Evolutionary conservation across 2,888 invertebrate genomes (phyloP).

Genomic region (Maniola hyperantus): DNA sequence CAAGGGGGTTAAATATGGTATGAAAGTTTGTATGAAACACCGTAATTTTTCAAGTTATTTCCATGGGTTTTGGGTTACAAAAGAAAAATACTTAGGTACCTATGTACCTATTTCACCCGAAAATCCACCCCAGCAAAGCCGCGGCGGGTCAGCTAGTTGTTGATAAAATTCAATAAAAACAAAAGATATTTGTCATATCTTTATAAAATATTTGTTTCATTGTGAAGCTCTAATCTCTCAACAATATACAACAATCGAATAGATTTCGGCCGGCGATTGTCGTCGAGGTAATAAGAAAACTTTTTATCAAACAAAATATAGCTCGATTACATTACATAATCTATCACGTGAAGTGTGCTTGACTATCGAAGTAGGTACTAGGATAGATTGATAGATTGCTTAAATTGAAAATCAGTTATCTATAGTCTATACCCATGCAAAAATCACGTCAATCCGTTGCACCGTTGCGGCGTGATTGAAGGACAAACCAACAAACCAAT

Average conservation of each 20-base stretch:
- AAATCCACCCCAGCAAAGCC: too few relatives aligned
- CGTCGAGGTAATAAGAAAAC: not conserved
- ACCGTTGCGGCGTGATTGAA: too few relatives aligned
- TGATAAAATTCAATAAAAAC: not conserved
- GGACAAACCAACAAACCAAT: too few relatives aligned
- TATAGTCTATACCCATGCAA: not conserved
- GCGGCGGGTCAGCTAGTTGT: too few relatives aligned
- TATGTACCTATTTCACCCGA: too few relatives aligned
- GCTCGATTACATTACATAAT: constrained; percentile 28
- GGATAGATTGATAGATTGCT: constrained; percentile 7
- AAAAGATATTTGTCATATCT: not conserved
- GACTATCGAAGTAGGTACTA: constrained; percentile 12
- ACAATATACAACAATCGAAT: not conserved
- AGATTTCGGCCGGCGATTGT: not conserved
- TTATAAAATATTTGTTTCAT: not conserved
- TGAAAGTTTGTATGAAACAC: too few relatives aligned
- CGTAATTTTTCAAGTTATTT: too few relatives aligned
- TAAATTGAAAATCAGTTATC: not conserved
- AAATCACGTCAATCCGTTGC: too few relatives aligned
- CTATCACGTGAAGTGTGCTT: constrained; percentile 41
- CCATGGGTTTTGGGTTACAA: too few relatives aligned
- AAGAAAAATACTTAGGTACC: too few relatives aligned
- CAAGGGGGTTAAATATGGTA: too few relatives aligned
- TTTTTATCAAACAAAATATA: constrained; percentile 1
- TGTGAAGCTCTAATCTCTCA: constrained; percentile 4